Percentiles rank a stretch among this genome's conserved stretches.
Conservation (phyloP, 2,113 vertebrate genomes). For the Oriolus oriolus region DNA sequence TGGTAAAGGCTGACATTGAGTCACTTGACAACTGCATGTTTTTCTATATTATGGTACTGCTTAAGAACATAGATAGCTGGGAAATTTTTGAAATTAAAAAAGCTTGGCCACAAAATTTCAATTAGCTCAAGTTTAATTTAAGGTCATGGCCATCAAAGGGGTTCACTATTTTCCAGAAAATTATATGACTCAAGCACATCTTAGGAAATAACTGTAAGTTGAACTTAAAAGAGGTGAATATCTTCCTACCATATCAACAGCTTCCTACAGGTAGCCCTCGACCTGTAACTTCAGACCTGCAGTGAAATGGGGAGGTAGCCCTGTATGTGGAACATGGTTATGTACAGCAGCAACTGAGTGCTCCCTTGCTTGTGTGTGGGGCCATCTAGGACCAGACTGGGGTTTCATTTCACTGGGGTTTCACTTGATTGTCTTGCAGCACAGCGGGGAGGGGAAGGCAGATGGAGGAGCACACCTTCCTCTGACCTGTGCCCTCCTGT, state of each 20-base stretch:
- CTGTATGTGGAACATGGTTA: rapidly evolving
- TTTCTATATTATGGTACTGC: not conserved
- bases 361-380: not conserved
- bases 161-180: not conserved
- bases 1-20: not conserved
- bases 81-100: not conserved
- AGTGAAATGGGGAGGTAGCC: not conserved
- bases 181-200: not conserved
- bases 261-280: not conserved
- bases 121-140: not conserved
- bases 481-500: not conserved
- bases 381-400: not conserved
- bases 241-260: not conserved
- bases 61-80: not conserved
- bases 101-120: not conserved
- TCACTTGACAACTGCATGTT: not conserved
- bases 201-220: not conserved
- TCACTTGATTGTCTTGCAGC: not conserved
- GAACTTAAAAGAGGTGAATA: not conserved
- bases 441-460: not conserved
- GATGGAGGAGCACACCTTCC: not conserved
- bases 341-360: not conserved
- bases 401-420: not conserved
- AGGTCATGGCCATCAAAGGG: not conserved
- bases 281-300: not conserved